These are phyloP conservation scores for Aricia agestis DNA, from an alignment of 1,140 invertebrate genomes.

Conservation along the genomic window DNA sequence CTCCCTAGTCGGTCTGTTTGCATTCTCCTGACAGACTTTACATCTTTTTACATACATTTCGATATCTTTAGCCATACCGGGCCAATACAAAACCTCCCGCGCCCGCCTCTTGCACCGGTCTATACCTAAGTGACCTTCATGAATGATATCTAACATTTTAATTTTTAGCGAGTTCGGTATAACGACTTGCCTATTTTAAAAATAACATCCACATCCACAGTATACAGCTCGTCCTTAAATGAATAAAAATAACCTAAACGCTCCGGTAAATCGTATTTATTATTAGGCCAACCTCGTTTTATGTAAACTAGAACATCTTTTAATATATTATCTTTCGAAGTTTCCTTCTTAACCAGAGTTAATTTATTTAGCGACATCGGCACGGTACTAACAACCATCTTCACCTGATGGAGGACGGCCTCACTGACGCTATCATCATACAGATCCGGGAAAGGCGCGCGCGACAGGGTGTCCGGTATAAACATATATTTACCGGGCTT, in stretches of 20 bases:
- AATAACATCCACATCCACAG: conserved; percentile 10
- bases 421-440: conserved; percentile 18
- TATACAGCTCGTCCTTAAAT: background rate
- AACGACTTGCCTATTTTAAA: conserved; percentile 6
- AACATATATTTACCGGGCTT: conserved; percentile 18
- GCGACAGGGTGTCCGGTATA: conserved; percentile 18
- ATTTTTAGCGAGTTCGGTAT: conserved; percentile 17
- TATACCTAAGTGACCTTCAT: no score
- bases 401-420: background rate
- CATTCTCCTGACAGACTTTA: conserved; percentile 23
- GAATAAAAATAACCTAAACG: conserved; percentile 3
- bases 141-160: no score
- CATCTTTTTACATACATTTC: conserved; percentile 34
- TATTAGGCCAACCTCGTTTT: conserved; percentile 9
- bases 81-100: conserved; percentile 51
- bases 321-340: background rate
- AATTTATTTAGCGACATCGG: background rate
- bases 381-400: background rate
- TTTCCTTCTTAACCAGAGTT: conserved; percentile 11
- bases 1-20: conserved; percentile 18
- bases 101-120: conserved; percentile 28
- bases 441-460: conserved; percentile 16
- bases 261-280: background rate
- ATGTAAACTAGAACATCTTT: background rate
- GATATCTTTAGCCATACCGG: conserved; percentile 38